phyloP scores from a whole-genome alignment of 2,888 invertebrate genomes.

The Elmis aenea region DNA sequence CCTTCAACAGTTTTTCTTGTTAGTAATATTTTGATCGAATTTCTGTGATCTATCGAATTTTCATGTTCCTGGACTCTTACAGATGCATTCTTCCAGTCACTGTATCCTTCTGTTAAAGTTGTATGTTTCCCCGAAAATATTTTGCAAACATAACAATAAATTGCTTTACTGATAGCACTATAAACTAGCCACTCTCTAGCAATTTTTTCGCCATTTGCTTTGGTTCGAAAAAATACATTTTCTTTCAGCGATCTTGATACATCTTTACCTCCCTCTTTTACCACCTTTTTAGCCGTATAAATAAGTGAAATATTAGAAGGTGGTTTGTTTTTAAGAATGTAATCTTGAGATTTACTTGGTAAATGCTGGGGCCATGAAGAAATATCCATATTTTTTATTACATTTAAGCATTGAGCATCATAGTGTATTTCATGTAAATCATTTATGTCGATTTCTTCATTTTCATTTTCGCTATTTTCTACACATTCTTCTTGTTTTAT shows the following conservation, averaged over 20 bases:
- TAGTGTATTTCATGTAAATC: no score
- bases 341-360: not conserved
- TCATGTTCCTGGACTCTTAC: constrained; percentile 1
- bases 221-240: not conserved
- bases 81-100: not conserved
- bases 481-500: not conserved
- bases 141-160: constrained; percentile 1
- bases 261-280: not conserved
- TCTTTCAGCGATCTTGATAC: not conserved
- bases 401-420: no score
- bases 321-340: not conserved
- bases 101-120: constrained; percentile 1
- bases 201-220: constrained; percentile 1
- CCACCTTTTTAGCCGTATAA: constrained; percentile 1
- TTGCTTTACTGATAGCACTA: not conserved
- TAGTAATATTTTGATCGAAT: not conserved
- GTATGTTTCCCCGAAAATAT: not conserved
- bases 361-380: not conserved
- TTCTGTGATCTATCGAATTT: not conserved
- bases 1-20: not conserved
- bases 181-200: not conserved
- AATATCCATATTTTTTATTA: not conserved
- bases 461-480: not conserved
- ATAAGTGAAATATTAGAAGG: constrained; percentile 1
- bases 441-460: no score